Evolutionary conservation across 2,113 vertebrate species (phyloP), one percentile per base, ranked within the genome.

Genomic region (Ia io): DNA sequence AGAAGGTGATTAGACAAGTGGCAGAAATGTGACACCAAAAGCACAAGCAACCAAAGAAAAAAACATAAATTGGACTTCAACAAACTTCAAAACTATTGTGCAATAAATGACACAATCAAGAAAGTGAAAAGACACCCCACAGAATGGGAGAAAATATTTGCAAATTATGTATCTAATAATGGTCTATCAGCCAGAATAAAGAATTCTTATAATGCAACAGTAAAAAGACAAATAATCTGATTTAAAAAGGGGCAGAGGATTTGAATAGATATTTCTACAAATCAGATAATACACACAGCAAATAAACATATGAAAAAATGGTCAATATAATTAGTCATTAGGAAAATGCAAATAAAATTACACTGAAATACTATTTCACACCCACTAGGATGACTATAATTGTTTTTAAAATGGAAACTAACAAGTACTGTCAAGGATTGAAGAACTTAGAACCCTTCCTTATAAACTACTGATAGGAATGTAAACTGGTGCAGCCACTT

Each of bases 331-430:
- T 25, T 32, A 74, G 47, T 76, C 44, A 85, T 65, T 79, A 84
- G 65, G 47, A 28, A 93, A 95, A 90, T 84, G 73, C 79, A 89
- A 84, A 90, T 47, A 95, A 90, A 93, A 84, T 44, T 53, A 65
- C 84, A 88, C n/a, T 65, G 79, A 86, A 69, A 85, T 56, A 79
- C 35, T 16, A 67, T 44, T 71, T 84, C 32, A 73, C 23, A 65
- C 14, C 37, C 35, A 89, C 56, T 25, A 65, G 74, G 28, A 85
- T 67, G 65, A 40, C 73, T 77, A 74, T 56, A 87, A 61, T 53
- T 67, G 30, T n/a, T 67, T 63, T 44, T 63, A 13, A 65, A 53
- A 28, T 25, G 25, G 44, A 69, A 93, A 59, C 73, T 37, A 90
- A 76, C 20, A 83, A 91, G 49, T 35, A 59, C 13, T 90, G 37